Base-by-base conservation (phyloP, 1,140 invertebrate species). In the Brachionus sp. region DNA sequence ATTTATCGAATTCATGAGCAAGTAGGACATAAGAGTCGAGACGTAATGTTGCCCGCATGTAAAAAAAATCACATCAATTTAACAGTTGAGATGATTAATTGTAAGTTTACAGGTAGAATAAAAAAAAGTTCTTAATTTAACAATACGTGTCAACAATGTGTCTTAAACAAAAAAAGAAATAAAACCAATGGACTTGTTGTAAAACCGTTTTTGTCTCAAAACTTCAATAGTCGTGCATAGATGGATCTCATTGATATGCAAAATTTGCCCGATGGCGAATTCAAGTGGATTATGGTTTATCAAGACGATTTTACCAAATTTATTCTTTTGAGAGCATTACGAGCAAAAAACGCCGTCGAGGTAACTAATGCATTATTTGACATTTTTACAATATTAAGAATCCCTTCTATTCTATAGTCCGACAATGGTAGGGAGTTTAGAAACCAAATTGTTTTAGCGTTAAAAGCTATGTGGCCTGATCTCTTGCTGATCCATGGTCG, bases 231-330 rank as follows among this genome's bases (percentile, higher is more conserved):
- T n/a, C 42, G 84, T 50, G 77, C 46, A 44, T 84, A 86, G 82
- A 78, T 84, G 70, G 84, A 85, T 62, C 46, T 85, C 0, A 85
- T 85, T 9, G 84, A 86, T 62, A 70, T 84, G 64, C 77, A 84
- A 23, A 84, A 84, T n/a, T n/a, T n/a, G n/a, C n/a, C n/a, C n/a
- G n/a, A n/a, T n/a, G n/a, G n/a, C n/a, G n/a, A n/a, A n/a, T 62
- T 42, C 19, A 80, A 80, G 42, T 80, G 53, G 82, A 37, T 83
- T 33, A 44, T 83, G 33, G 50, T 62, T 29, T 84, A 77, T 42
- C 83, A 84, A 84, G 83, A 84, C 16, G 42, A 84, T 73, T 19
- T 84, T 42, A 84, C 70, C 5, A 84, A 84, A 33, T 84, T 77
- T 77, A n/a, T n/a, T n/a, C n/a, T n/a, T n/a, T n/a, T n/a, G n/a